Evolutionary conservation across 1,140 invertebrate species (phyloP), one percentile per base, ranked within the genome.

Genomic region (Ooceraea biroi): DNA sequence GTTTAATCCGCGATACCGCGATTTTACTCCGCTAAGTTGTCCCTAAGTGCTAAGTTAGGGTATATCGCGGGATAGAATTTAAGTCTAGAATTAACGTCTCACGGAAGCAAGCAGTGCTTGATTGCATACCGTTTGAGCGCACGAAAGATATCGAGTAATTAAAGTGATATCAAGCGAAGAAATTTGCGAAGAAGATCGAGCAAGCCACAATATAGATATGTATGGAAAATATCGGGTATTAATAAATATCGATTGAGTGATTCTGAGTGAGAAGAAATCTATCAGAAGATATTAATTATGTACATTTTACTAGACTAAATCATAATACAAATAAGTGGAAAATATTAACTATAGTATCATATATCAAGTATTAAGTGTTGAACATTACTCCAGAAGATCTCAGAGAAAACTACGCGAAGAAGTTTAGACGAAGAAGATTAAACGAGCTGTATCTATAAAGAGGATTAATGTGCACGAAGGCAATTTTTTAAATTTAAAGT

Each of bases 21-120:
- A 85, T 78, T 57, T 60, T 73, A 50, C 65, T 71, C 27, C n/a
- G 27, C 25, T 63, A 88, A 52, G 14, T 86, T 66, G 25, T 72
- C 30, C 25, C 17, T 86, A 87, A 72, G 85, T 65, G 84, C 55
- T 85, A 82, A 83, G 41, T 74, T 82, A 72, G 65, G 80, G n/a
- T 63, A 80, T 57, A 61, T n/a, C 73, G 55, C 48, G 57, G 22
- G 44, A 10, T 71, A 80, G 50, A 69, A 10, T 8, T 58, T 80
- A 71, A 80, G 65, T 80, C n/a, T 80, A 80, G n/a, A 41, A n/a
- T 50, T 46, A 69, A 69, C 19, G 22, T 71, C 8, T 68, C 17
- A 69, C 8, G 76, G 76, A 50, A 80, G 65, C 76, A 80, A 80
- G 4, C 30, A 11, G 22, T 17, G 50, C 10, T 80, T 27, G 36